A percentile compares a stretch with the other conserved stretches of the same genome.
Conservation (phyloP, 2,113 vertebrate species). For the Ptyas mucosa region DNA sequence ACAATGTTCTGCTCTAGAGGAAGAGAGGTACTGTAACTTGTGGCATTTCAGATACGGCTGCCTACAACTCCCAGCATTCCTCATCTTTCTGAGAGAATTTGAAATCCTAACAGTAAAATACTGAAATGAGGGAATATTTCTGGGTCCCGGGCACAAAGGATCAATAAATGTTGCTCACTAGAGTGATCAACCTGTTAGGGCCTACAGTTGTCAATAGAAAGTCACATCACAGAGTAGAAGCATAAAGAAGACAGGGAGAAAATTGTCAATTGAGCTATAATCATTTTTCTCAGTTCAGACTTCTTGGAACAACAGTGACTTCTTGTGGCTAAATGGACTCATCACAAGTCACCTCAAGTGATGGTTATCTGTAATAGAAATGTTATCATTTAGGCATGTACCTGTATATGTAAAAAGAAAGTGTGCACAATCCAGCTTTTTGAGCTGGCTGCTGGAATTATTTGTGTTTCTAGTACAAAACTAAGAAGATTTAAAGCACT, state of each 20-base stretch:
- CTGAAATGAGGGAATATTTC: neutral
- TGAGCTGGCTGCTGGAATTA: neutral
- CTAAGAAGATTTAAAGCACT: neutral
- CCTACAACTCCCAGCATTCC: neutral
- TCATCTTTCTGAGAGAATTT: neutral
- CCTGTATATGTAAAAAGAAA: neutral
- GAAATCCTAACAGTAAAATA: neutral
- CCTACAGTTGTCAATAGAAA: neutral
- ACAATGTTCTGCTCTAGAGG: neutral
- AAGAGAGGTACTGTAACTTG: neutral
- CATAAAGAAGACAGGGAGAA: neutral
- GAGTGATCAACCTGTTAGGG: neutral
- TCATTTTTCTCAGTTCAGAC: neutral
- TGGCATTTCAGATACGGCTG: neutral
- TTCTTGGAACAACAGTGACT: neutral
- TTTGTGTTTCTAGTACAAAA: neutral
- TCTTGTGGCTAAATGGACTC: conserved; percentile 10
- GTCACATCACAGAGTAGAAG: neutral
- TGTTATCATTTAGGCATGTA: neutral
- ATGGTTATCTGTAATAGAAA: neutral
- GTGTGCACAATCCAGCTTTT: neutral
- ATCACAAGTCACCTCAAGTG: neutral
- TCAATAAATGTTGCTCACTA: neutral
- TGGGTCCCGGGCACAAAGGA: neutral
- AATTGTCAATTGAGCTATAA: neutral